A percentile compares a stretch with the other conserved stretches of the same genome.
These are phyloP conservation scores for Sialia sialis DNA, from an alignment of 2,113 vertebrate genomes.

Conservation along the genomic window DNA sequence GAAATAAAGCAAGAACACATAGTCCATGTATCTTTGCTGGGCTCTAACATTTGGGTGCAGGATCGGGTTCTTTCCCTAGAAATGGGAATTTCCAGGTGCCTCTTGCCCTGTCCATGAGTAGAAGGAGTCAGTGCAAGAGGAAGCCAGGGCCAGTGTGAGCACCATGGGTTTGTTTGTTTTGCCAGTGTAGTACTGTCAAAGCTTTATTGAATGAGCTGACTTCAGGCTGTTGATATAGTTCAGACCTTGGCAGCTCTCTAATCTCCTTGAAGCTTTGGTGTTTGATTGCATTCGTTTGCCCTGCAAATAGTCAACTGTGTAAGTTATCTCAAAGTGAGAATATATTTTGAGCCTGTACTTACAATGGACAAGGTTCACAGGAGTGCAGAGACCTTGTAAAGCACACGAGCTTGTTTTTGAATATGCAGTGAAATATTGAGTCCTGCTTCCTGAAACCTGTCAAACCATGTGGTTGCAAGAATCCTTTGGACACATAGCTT, in stretches of 20 bases:
- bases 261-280: constrained; percentile 74
- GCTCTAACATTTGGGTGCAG: background rate
- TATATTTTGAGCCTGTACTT: constrained; percentile 67
- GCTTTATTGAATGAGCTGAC: constrained; percentile 67
- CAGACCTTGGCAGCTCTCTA: constrained; percentile 76
- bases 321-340: constrained; percentile 75
- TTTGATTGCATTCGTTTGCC: constrained; percentile 76
- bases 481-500: background rate
- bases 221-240: constrained; percentile 76
- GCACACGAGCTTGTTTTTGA: constrained; percentile 13
- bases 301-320: constrained; percentile 74
- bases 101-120: background rate
- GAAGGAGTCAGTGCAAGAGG: background rate
- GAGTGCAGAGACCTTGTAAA: constrained; percentile 55
- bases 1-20: background rate
- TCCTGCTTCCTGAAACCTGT: background rate
- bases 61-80: background rate
- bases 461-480: background rate
- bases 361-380: constrained; percentile 63
- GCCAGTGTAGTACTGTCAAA: constrained; percentile 60
- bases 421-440: background rate
- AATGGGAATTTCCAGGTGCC: background rate
- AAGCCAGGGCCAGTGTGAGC: background rate
- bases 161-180: constrained; percentile 60
- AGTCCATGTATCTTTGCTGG: accelerated